Base-by-base conservation (phyloP, 92 coral and sea anemone species). In the Metridium senile region DNA sequence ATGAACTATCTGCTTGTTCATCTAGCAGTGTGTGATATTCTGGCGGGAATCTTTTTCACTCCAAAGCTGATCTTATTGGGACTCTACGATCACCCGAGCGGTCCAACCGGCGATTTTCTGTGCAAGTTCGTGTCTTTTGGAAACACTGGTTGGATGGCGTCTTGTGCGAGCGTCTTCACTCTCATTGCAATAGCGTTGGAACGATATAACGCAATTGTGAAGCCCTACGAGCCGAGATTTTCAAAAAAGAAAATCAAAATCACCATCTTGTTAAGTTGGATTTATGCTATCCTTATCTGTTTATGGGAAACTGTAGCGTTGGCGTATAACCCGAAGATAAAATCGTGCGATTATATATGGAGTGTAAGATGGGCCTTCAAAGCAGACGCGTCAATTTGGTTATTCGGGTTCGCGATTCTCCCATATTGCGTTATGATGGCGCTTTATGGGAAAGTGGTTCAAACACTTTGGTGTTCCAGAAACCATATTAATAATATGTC, bases 1-100 rank as follows among this genome's bases (percentile, higher is more conserved):
- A 87, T 87, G 91, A 87, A 87, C 81, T 82, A 82, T 59, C 72
- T 87, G 27, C 66, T 87, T 18, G 66, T 84, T 21, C 71, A 82
- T 70, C 66, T 87, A 19, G 91, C 91, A 0, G 34, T 87, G 0
- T 74, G 87, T 30, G 91, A 87, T 53, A 64, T 87, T 9, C 22
- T 87, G 22, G 65, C 72, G 0, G 91, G 84, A 18, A 8, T 77
- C 11, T 82, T 82, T n/a, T 66, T 77, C 34, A 47, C 82, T 9
- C 84, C 84, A 21, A 72, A 82, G 30, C 58, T 69, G 26, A 30
- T 77, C 0, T 58, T 82, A 8, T 56, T 62, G 46, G 81, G 80
- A 29, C 79, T 77, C 58, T 53, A n/a, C n/a, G n/a, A n/a, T n/a
- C n/a, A n/a, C n/a, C n/a, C n/a, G n/a, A n/a, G n/a, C n/a, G n/a